Evolutionary conservation across 2,113 vertebrate genomes (phyloP), one percentile per base, ranked within the genome.

Genomic region (Cochlearius cochlearius): DNA sequence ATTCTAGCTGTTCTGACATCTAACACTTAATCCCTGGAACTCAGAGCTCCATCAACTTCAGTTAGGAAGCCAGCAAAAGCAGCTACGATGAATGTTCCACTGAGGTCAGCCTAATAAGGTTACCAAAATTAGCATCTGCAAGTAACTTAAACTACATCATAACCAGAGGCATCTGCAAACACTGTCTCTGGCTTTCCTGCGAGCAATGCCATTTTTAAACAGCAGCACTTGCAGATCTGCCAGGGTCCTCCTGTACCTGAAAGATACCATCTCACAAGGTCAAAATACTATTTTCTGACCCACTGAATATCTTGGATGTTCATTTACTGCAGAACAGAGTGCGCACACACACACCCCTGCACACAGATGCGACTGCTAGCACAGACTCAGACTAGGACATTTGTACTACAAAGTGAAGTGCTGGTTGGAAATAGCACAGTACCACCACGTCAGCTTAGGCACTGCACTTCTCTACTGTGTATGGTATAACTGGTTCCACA

Each of bases 331-430:
- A 78, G 41, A 63, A 71, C 3, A 34, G 38, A 67, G 38, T 3
- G 7, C 0, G 10, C 2, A 0, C 8, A 15, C n/a, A 52, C 4
- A 2, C 15, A 7, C 67, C 19, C 19, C 32, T 2, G 5, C 64
- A 49, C 20, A 11, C 13, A 52, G 60, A 38, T 30, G 67, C 19
- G 49, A 56, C 68, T 66, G 59, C 22, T 14, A 39, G 20, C 18
- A 22, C 72, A 60, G 47, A 41, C 41, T 64, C 56, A 49, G 26
- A 62, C 16, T 25, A 63, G 25, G 32, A 58, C 66, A 45, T 8
- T 4, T 49, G 30, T 22, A 27, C 58, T 36, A 32, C 12, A 6
- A 55, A 56, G 58, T 2, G 32, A n/a, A 55, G 19, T 2, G 43
- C 59, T 68, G 49, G 16, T 0, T 49, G 74, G 26, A 88, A 20